Percentiles rank a stretch among this genome's conserved stretches.
Conservation (phyloP, 1,140 invertebrate species). For the Phymorhynchus buccinoides region DNA sequence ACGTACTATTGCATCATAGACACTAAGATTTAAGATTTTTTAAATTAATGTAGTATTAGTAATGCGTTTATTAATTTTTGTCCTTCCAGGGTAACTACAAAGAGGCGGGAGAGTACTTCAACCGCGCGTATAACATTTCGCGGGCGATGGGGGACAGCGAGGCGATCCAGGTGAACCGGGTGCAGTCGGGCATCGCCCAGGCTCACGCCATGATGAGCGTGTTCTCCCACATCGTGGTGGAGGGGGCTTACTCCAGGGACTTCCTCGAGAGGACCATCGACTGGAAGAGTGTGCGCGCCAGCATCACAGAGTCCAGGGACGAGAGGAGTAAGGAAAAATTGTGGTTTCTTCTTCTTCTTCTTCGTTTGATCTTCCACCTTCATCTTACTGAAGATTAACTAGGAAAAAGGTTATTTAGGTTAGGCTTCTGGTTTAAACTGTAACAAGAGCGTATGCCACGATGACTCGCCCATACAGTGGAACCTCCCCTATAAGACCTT, state of each 20-base stretch:
- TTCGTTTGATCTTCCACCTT: too few species aligned
- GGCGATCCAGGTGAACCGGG: constrained; percentile 66
- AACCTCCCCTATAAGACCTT: too few species aligned
- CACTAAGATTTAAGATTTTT: too few species aligned
- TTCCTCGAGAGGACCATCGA: constrained; percentile 64
- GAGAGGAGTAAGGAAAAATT: background rate
- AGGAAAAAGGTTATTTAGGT: too few species aligned
- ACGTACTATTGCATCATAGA: too few species aligned
- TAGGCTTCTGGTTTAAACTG: too few species aligned
- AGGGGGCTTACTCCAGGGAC: constrained; percentile 17
- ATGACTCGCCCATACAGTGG: too few species aligned
- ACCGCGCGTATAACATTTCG: constrained; percentile 71
- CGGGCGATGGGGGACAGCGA: constrained; percentile 62
- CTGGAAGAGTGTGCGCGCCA: constrained; percentile 68
- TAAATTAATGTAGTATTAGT: too few species aligned
- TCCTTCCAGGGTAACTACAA: constrained; percentile 66
- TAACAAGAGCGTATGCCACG: too few species aligned
- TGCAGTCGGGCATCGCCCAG: constrained; percentile 70
- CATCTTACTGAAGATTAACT: too few species aligned
- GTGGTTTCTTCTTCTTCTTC: too few species aligned
- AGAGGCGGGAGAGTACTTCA: constrained; percentile 72
- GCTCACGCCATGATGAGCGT: constrained; percentile 68
- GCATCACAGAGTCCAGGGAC: background rate
- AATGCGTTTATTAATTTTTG: constrained; percentile 18
- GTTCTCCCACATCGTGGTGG: constrained; percentile 59